A percentile compares a stretch with the other conserved stretches of the same genome.
These are phyloP conservation scores for Rambutsinella grinnellia DNA, from an alignment of 2,888 invertebrate species.

Conservation along the genomic window DNA sequence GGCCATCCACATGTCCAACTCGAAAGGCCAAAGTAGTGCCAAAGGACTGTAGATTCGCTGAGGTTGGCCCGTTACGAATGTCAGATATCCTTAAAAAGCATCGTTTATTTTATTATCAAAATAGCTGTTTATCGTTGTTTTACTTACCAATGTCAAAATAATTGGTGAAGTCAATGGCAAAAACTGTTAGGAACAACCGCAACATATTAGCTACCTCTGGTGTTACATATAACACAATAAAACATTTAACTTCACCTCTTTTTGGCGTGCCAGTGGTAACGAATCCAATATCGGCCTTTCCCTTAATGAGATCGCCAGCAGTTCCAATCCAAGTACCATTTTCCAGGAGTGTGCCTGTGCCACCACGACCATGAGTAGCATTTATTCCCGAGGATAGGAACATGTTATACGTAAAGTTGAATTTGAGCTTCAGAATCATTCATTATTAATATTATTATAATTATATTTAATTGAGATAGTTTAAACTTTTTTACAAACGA, in stretches of 20 bases:
- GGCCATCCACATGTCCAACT: slow-evolving; percentile 36
- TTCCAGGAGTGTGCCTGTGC: slow-evolving; percentile 20
- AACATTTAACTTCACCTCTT: slow-evolving; percentile 34
- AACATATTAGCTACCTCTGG: too few relatives aligned
- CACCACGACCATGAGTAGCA: slow-evolving; percentile 49
- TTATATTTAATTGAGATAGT: too few relatives aligned
- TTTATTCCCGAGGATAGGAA: slow-evolving; percentile 43
- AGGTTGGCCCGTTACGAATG: slow-evolving; percentile 54
- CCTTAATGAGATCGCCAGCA: background rate
- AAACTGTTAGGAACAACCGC: slow-evolving; percentile 7
- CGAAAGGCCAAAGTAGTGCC: slow-evolving; percentile 54
- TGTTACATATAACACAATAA: background rate
- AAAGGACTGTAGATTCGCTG: slow-evolving; percentile 35
- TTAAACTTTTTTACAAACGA: too few relatives aligned
- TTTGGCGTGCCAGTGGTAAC: slow-evolving; percentile 49
- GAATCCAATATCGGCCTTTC: background rate
- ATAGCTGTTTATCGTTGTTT: background rate
- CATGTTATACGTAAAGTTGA: slow-evolving; percentile 58
- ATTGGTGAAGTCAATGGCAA: slow-evolving; percentile 44
- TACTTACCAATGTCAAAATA: slow-evolving; percentile 39
- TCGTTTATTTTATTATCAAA: background rate
- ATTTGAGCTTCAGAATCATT: slow-evolving; percentile 33
- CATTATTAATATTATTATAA: background rate
- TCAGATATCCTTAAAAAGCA: slow-evolving; percentile 44
- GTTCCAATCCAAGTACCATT: background rate